Percentiles rank a stretch among this genome's conserved stretches.
phyloP scores from a whole-genome alignment of 2,888 invertebrate genomes.

The Hetaerina titia region DNA sequence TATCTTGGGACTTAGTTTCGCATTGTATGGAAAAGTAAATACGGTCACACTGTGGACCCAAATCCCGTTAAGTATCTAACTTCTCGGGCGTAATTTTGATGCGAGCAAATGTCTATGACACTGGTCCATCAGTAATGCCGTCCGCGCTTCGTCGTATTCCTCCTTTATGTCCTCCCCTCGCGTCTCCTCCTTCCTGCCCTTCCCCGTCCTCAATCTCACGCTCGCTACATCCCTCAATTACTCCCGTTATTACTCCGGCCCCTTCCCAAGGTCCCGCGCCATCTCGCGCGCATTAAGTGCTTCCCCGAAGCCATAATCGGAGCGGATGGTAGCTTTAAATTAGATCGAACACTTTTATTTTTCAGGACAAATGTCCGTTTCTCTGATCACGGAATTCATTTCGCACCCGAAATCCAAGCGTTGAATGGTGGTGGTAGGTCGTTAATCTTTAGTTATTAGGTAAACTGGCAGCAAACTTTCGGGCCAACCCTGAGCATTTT shows the following conservation, averaged over 20 bases:
- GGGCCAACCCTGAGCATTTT: neutral
- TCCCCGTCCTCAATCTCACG: neutral
- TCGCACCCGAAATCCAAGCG: neutral
- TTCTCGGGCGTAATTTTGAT: neutral
- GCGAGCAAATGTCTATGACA: neutral
- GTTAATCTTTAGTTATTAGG: neutral
- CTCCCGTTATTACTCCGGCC: neutral
- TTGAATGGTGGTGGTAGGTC: neutral
- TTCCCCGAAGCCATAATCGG: neutral
- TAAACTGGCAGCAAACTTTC: neutral
- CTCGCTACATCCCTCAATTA: neutral
- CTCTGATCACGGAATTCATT: neutral
- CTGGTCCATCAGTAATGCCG: neutral
- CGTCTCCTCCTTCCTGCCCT: neutral
- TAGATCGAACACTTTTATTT: neutral
- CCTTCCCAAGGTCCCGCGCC: neutral
- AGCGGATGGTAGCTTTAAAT: neutral
- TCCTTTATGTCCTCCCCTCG: neutral
- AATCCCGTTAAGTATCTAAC: constrained; percentile 1
- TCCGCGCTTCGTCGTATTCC: neutral
- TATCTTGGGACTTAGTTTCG: neutral
- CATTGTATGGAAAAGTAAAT: neutral
- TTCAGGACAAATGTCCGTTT: neutral
- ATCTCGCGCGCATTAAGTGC: neutral
- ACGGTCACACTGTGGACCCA: neutral